Conservation (phyloP, 2,888 invertebrate genomes). For the Apotomis betuletana region DNA sequence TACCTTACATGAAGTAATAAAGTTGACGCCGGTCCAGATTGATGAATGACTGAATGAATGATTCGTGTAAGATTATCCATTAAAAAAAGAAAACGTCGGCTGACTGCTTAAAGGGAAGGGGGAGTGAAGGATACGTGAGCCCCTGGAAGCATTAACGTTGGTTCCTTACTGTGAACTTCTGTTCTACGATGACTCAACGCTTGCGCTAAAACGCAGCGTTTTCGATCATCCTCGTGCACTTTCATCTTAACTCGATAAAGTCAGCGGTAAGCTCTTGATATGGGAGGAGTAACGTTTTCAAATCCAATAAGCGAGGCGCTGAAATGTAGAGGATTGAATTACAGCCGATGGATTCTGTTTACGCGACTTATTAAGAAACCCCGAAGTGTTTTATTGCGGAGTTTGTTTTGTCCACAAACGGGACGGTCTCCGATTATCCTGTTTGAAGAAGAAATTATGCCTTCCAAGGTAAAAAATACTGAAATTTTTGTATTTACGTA, state of each 20-base stretch:
- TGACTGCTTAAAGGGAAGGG: no score
- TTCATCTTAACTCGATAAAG: conserved; percentile 31
- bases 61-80: no score
- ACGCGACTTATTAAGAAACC: conserved; percentile 14
- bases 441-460: background rate
- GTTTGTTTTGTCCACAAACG: background rate
- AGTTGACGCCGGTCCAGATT: conserved; percentile 25
- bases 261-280: conserved; percentile 35
- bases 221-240: background rate
- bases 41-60: conserved; percentile 5
- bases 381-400: background rate
- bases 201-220: conserved; percentile 31
- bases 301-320: conserved; percentile 34
- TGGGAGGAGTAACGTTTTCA: conserved; percentile 31
- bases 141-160: no score
- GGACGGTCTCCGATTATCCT: background rate
- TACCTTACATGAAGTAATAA: background rate
- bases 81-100: no score
- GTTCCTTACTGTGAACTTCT: no score
- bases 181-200: no score
- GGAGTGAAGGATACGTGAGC: no score
- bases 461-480: no score
- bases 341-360: conserved; percentile 22
- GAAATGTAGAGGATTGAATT: conserved; percentile 29
- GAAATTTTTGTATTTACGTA: no score